Evolutionary conservation across 2,113 vertebrate species (phyloP).

Genomic region (Megaceryle torquata): DNA sequence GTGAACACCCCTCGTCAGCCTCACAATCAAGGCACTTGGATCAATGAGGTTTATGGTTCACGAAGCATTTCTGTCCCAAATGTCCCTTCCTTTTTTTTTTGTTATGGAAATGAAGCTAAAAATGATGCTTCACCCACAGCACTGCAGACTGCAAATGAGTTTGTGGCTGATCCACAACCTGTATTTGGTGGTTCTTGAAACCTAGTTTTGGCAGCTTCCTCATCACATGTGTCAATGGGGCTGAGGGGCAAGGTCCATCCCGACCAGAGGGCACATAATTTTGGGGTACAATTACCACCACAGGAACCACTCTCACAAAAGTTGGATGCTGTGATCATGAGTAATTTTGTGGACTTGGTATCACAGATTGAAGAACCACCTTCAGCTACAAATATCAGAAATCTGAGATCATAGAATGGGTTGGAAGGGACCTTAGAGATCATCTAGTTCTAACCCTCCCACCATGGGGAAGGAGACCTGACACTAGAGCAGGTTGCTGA

Average conservation of each 20-base stretch:
- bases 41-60: not conserved
- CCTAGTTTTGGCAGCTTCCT: not conserved
- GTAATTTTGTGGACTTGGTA: not conserved
- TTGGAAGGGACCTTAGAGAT: not conserved
- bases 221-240: not conserved
- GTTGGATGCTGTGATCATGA: not conserved
- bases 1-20: fast-evolving
- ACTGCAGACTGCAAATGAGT: not conserved
- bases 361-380: not conserved
- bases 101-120: not conserved
- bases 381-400: not conserved
- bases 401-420: not conserved
- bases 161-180: not conserved
- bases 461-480: not conserved
- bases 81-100: not conserved
- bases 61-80: not conserved
- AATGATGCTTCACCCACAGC: not conserved
- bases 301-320: not conserved
- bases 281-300: not conserved
- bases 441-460: no score
- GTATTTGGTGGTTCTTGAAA: not conserved
- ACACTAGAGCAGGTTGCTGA: not conserved
- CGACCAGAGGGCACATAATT: not conserved
- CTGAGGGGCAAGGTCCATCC: not conserved
- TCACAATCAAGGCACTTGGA: fast-evolving